phyloP scores from a whole-genome alignment of 92 coral and sea anemone species.

The Bergia puertoricense region DNA sequence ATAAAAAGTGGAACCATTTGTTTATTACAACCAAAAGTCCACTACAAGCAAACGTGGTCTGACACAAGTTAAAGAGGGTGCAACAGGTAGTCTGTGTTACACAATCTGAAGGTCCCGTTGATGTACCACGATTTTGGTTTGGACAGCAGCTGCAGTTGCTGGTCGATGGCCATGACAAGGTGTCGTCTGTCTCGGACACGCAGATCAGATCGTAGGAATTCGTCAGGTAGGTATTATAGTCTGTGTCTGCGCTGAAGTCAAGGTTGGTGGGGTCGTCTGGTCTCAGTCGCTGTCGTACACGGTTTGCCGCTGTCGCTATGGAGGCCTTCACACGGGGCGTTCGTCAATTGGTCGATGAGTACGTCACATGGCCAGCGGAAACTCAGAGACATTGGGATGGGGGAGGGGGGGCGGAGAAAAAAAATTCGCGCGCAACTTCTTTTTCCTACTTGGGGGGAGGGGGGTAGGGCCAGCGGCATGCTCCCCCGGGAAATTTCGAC shows the following conservation, averaged over 20 bases:
- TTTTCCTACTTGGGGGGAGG: no score
- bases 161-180: slow-evolving; percentile 48
- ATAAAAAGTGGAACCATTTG: no score
- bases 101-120: slow-evolving; percentile 34
- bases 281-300: background rate
- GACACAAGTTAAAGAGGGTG: no score
- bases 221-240: background rate
- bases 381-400: no score
- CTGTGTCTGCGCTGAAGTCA: background rate
- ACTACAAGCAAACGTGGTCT: no score
- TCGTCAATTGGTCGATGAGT: background rate
- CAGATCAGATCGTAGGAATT: background rate
- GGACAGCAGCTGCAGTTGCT: slow-evolving; percentile 22
- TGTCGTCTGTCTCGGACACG: slow-evolving; percentile 14
- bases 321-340: no score
- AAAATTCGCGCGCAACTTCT: no score
- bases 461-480: no score
- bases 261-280: slow-evolving; percentile 10
- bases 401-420: no score
- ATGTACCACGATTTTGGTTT: slow-evolving; percentile 45
- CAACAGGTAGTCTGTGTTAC: background rate
- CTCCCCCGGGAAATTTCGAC: no score
- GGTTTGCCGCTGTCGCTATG: background rate
- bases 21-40: no score
- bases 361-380: background rate